A percentile compares a stretch with the other conserved stretches of the same genome.
phyloP scores from a whole-genome alignment of 2,113 vertebrate species.

The Macheiramphus alcinus region DNA sequence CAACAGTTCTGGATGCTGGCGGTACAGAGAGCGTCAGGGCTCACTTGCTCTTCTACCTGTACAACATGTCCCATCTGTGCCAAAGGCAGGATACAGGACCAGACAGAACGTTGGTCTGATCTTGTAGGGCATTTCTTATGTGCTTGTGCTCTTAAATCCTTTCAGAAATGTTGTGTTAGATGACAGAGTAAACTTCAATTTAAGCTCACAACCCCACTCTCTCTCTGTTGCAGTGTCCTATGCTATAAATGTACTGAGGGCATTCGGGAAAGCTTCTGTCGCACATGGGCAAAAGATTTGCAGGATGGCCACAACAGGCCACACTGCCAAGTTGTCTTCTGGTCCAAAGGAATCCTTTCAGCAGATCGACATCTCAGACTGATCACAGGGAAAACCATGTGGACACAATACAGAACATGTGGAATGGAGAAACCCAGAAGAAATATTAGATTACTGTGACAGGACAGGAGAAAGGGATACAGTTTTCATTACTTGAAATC shows the following conservation, averaged over 20 bases:
- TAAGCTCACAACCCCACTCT: not conserved
- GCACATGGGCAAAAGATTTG: not conserved
- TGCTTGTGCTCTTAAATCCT: not conserved
- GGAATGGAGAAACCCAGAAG: not conserved
- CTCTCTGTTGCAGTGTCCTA: not conserved
- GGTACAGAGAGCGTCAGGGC: not conserved
- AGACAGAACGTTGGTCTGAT: not conserved
- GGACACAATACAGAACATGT: not conserved
- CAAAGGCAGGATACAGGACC: not conserved
- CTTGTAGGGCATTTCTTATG: fast-evolving
- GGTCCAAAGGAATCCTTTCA: not conserved
- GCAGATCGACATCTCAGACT: not conserved
- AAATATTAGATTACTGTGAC: not conserved
- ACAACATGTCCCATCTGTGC: not conserved
- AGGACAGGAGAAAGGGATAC: not conserved
- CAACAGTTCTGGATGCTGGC: not conserved
- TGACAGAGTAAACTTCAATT: not conserved
- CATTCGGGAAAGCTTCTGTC: not conserved
- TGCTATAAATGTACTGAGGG: not conserved
- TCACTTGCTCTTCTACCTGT: not conserved
- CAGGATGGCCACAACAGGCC: not conserved
- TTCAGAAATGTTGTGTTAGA: not conserved
- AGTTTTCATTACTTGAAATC: not conserved
- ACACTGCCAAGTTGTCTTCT: not conserved
- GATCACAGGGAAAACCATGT: not conserved